These are phyloP conservation scores for Antheraea mylitta DNA, from an alignment of 1,140 invertebrate species.

Conservation along the genomic window DNA sequence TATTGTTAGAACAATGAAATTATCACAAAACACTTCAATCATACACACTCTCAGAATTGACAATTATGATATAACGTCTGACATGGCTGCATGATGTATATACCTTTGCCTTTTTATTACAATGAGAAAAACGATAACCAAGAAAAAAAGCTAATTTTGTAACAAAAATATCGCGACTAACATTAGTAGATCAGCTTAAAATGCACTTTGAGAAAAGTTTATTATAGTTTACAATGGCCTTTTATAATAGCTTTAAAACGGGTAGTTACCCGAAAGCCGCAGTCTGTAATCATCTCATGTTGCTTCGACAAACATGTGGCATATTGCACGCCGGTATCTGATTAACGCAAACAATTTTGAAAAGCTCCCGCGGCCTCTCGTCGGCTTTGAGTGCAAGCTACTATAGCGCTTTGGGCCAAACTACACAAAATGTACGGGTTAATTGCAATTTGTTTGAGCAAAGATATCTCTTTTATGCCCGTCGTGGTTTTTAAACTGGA, in stretches of 20 bases:
- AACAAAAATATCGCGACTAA: no score
- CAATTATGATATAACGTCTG: no score
- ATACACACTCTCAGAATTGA: no score
- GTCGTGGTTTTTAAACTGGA: constrained; percentile 9
- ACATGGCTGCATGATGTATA: no score
- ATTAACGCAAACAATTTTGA: constrained; percentile 60
- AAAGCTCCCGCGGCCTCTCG: constrained; percentile 19
- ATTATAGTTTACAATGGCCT: neutral
- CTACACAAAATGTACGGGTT: constrained; percentile 47
- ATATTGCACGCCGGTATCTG: constrained; percentile 59
- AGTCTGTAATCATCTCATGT: neutral
- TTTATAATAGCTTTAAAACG: neutral
- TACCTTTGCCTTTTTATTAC: no score
- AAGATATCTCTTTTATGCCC: constrained; percentile 33
- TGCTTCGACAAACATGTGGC: constrained; percentile 51
- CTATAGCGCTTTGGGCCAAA: constrained; percentile 39
- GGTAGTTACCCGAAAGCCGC: neutral
- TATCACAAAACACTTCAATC: no score
- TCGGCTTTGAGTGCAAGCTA: constrained; percentile 24
- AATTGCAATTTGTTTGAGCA: constrained; percentile 52
- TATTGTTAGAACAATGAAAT: no score
- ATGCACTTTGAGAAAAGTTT: neutral
- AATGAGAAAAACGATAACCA: no score
- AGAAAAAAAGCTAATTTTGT: no score
- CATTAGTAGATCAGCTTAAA: neutral